These are phyloP conservation scores for Drosophila santomea DNA, from an alignment of 1,140 invertebrate species.

Conservation along the genomic window DNA sequence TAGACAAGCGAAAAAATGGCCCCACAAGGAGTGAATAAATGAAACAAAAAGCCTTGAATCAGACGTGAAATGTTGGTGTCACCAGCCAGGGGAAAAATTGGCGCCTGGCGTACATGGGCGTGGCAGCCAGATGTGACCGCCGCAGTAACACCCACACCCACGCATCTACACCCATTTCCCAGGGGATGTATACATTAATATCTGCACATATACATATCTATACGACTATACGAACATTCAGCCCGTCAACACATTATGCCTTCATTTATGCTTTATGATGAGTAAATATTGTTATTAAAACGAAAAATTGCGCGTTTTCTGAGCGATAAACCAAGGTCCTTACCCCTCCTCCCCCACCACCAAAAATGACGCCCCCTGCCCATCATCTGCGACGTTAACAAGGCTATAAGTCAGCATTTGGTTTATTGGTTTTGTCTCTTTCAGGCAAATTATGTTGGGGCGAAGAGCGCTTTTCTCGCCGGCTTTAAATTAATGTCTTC, in stretches of 20 bases:
- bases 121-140: slow-evolving; percentile 41
- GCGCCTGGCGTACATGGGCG: slow-evolving; percentile 10
- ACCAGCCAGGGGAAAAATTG: slow-evolving; percentile 17
- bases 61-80: slow-evolving; percentile 52
- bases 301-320: slow-evolving; percentile 53
- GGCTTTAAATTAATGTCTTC: slow-evolving; percentile 55
- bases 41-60: slow-evolving; percentile 43
- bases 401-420: slow-evolving; percentile 52
- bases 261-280: slow-evolving; percentile 68
- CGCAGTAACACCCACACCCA: slow-evolving; percentile 5
- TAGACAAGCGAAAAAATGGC: slow-evolving; percentile 38
- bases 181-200: slow-evolving; percentile 22
- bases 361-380: slow-evolving; percentile 6
- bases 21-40: slow-evolving; percentile 5
- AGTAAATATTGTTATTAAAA: slow-evolving; percentile 69
- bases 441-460: slow-evolving; percentile 12
- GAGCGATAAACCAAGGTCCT: slow-evolving; percentile 42
- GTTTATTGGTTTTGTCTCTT: slow-evolving; percentile 58
- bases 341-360: neutral
- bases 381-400: slow-evolving; percentile 25
- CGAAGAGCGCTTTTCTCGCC: slow-evolving; percentile 15
- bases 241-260: slow-evolving; percentile 64
- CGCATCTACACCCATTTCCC: slow-evolving; percentile 5
- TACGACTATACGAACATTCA: neutral
- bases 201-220: slow-evolving; percentile 1